Evolutionary conservation across 1,140 invertebrate species (phyloP).

Genomic region (Andricus grossulariae): DNA sequence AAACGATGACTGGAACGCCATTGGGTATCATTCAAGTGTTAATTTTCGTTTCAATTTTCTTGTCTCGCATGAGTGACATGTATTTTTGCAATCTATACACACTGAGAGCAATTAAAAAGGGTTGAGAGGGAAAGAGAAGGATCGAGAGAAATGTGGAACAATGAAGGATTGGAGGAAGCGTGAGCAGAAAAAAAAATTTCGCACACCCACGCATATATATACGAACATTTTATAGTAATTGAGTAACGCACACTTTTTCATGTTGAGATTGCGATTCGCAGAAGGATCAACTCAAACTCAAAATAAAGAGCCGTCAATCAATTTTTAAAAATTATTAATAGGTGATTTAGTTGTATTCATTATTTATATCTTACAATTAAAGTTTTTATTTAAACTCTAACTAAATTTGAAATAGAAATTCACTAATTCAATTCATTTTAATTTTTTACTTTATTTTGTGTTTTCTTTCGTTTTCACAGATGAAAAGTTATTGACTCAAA

Average conservation of each 20-base stretch:
- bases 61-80: conserved; percentile 32
- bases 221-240: conserved; percentile 48
- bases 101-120: conserved; percentile 39
- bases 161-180: conserved; percentile 34
- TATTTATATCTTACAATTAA: too few relatives aligned
- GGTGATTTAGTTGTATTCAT: too few relatives aligned
- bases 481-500: too few relatives aligned
- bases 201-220: conserved; percentile 57
- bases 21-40: background rate
- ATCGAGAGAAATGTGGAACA: conserved; percentile 55
- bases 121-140: conserved; percentile 43
- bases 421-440: too few relatives aligned
- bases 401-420: too few relatives aligned
- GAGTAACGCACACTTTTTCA: conserved; percentile 21
- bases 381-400: too few relatives aligned
- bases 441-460: too few relatives aligned
- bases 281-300: background rate
- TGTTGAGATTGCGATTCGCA: conserved; percentile 9
- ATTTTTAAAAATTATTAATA: background rate
- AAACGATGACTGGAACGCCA: background rate
- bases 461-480: too few relatives aligned
- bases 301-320: conserved; percentile 6
- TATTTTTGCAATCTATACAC: conserved; percentile 32
- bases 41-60: conserved; percentile 34
- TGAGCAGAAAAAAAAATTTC: conserved; percentile 53